phyloP scores from a whole-genome alignment of 2,113 vertebrate species.

The Colaptes auratus region DNA sequence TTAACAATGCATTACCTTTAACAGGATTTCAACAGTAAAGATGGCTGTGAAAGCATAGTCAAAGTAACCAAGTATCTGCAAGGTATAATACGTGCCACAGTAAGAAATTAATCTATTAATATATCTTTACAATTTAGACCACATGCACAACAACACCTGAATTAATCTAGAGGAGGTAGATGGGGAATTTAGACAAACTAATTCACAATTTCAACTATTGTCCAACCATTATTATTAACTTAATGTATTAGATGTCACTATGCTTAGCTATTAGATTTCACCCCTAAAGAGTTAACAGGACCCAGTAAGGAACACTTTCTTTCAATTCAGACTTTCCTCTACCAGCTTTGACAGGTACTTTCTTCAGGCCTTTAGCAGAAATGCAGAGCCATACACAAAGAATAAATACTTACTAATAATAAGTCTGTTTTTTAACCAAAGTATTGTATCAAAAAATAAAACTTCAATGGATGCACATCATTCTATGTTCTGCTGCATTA shows the following conservation, averaged over 20 bases:
- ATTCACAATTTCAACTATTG: background rate
- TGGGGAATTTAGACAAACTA: background rate
- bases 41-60: constrained; percentile 99
- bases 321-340: background rate
- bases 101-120: constrained; percentile 52
- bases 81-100: constrained; percentile 82
- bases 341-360: constrained; percentile 1
- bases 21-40: constrained; percentile 99
- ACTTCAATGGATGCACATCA: background rate
- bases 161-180: background rate
- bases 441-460: background rate
- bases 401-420: background rate
- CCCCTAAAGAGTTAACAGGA: background rate
- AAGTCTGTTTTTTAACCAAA: background rate
- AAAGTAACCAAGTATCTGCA: constrained; percentile 99
- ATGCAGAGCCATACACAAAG: background rate
- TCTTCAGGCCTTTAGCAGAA: background rate
- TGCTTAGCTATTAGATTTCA: background rate
- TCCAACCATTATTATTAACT: background rate
- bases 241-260: background rate
- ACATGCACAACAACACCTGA: background rate
- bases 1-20: constrained; percentile 92
- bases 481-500: background rate
- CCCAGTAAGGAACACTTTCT: background rate
- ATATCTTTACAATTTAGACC: constrained; percentile 4